Percentiles rank a stretch among this genome's conserved stretches.
Evolutionary conservation across 2,797 vertebrate species (phyloP).

Genomic region (Remorina albescens): DNA sequence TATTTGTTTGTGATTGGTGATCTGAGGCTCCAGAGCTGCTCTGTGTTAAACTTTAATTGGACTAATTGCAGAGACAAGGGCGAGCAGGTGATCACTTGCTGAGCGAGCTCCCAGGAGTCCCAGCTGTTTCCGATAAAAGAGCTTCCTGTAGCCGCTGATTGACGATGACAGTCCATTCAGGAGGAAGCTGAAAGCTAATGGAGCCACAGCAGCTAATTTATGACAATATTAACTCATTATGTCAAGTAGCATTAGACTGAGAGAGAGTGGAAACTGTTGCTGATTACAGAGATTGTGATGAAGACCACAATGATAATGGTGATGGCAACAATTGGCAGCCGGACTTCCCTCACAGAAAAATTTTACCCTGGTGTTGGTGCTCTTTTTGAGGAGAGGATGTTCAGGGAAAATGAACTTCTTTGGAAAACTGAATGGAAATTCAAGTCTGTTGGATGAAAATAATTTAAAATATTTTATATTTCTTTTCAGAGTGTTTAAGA

Average conservation of each 20-base stretch:
- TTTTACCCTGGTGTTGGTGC: neutral
- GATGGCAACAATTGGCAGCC: neutral
- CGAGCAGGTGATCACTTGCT: conserved; percentile 11
- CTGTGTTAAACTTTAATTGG: conserved; percentile 31
- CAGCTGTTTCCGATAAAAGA: conserved; percentile 43
- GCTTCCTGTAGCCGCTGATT: conserved; percentile 43
- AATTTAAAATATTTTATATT: neutral
- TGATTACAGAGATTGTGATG: neutral
- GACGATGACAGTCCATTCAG: conserved; percentile 48
- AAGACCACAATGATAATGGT: neutral
- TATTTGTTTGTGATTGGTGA: conserved; percentile 13
- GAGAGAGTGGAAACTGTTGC: conserved; percentile 37
- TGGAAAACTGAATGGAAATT: no score
- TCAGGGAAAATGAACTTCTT: no score
- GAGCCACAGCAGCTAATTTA: conserved; percentile 68
- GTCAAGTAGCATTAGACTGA: conserved; percentile 39
- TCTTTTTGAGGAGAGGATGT: no score
- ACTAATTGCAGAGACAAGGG: conserved; percentile 39
- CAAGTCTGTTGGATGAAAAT: no score
- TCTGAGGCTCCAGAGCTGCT: neutral
- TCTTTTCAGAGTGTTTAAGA: conserved; percentile 94
- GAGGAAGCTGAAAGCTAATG: conserved; percentile 71
- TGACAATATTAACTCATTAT: conserved; percentile 61
- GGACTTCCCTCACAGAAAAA: neutral
- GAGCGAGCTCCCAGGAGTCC: conserved; percentile 54